Base-by-base conservation (phyloP, 2,113 vertebrate genomes). In the Etia nguti region DNA sequence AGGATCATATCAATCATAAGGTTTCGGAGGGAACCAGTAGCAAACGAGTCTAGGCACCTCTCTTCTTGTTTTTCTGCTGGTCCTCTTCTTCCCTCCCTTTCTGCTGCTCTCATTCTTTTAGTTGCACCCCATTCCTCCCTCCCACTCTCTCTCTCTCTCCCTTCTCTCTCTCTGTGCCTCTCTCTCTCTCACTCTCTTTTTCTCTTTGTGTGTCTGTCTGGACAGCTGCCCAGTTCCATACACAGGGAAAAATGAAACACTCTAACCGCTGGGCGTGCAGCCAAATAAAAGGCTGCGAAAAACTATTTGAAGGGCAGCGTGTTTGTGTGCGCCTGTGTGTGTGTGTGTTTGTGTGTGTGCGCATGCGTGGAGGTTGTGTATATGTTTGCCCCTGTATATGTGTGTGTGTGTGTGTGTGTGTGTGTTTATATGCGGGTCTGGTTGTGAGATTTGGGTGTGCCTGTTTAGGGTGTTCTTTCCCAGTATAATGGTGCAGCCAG, bases 161-260 rank as follows among this genome's bases (percentile, higher is more conserved):
- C 50, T 68, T 41, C 83, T 81, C 46, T 79, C 70, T 82, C 29
- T 87, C 59, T 81, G 46, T 80, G 34, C 50, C 57, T 79, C 36
- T 85, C 80, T 77, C n/a, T 50, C 79, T 81, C 48, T 82, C 81
- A 81, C 91, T 88, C 92, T 91, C 93, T 94, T 86, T 81, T 70
- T 92, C 93, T 94, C 94, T 94, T 90, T 96, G 94, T 95, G 94
- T 96, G 93, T 95, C 93, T 95, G 89, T 96, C 98, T 99, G 98
- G 98, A 99, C 97, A 98, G 98, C 97, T 99, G 98, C 98, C 98
- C 97, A 98, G 97, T 97, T 97, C 97, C 97, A 98, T 98, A 97
- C 96, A 96, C 94, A 95, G 94, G 92, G 93, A 96, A 96, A 95
- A 95, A 96, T 95, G 94, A 96, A 97, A 96, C 96, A 96, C 96